Base-by-base conservation (phyloP, 2,113 vertebrate genomes). In the Microcebus tavaratra region DNA sequence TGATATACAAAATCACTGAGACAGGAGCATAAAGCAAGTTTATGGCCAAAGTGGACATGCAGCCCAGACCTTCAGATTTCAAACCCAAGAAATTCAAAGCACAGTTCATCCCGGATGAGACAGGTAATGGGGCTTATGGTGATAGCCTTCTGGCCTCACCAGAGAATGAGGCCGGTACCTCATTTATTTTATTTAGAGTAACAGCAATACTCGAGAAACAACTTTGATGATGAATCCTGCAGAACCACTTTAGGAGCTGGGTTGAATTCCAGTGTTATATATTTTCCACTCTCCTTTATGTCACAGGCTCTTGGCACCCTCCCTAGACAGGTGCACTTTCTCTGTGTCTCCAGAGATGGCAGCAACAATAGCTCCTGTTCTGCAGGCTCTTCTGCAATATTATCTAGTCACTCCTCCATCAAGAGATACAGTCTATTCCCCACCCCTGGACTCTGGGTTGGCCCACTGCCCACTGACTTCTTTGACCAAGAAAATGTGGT, bases 231-330 rank as follows among this genome's bases (percentile, higher is more conserved):
- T 34, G 13, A 42, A 42, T 31, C 63, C 23, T 34, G 34, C 5
- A 86, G 70, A 55, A 53, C n/a, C 42, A 27, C 48, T 12, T 27
- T 31, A 72, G 36, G 63, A 34, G 34, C 6, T 73, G n/a, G 15
- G 3, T 0, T 31, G 42, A 42, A 48, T 31, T 4, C 3, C 0
- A 14, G 7, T 8, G 39, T 36, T 76, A 1, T 4, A 2, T 17
- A 20, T 36, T 59, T 53, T 68, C 42, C 14, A 2, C 8, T 39
- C 14, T 59, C 12, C 90, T 59, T 50, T 18, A 18, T 25, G 14
- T 13, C 13, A 13, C 23, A 11, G 18, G 17, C 18, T 11, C 27
- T 6, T 5, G 15, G 14, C 1, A 7, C 31, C 7, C 1, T 68
- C 27, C 27, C 53, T 20, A 8, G 1, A 29, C 2, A 36, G 31